Conservation (phyloP, 1,140 invertebrate genomes). For the Apis mellifera region Amel_HAv3.1 CM009941.2:15942501-15943000, state of each 20-base stretch:
- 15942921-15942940: not conserved
- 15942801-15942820: too few species aligned
- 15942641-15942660: conserved; percentile 15
- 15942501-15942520: too few species aligned
- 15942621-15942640: conserved; percentile 44
- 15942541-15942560: not conserved
- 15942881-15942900: not conserved
- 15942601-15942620: not conserved
- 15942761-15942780: too few species aligned
- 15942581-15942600: conserved; percentile 10
- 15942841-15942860: not conserved
- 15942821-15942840: not conserved
- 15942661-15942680: not conserved
- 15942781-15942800: too few species aligned
- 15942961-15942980: not conserved
- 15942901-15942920: not conserved
- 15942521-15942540: too few species aligned
- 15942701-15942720: too few species aligned
- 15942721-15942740: not conserved
- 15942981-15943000: not conserved
- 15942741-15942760: not conserved
- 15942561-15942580: not conserved
- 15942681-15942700: not conserved
- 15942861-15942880: not conserved
- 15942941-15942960: not conserved